phyloP scores from a whole-genome alignment of 1,140 invertebrate genomes.

The Whitmania pigra region DNA sequence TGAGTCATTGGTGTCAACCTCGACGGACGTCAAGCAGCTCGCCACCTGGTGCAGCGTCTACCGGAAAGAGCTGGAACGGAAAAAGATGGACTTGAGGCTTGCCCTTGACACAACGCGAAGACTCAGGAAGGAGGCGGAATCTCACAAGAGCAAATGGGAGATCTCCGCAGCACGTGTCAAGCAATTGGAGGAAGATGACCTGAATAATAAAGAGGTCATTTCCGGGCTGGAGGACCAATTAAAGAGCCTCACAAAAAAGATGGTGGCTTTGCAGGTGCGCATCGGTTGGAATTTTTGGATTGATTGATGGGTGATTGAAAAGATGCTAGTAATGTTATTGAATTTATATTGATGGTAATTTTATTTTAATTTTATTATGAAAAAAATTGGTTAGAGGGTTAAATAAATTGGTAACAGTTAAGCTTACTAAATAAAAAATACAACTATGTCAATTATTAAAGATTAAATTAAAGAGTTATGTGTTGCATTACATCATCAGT shows the following conservation, averaged over 20 bases:
- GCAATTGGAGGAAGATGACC: conserved; percentile 8
- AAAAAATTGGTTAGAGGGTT: too few relatives aligned
- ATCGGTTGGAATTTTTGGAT: too few relatives aligned
- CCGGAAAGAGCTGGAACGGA: conserved; percentile 16
- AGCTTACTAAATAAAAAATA: too few relatives aligned
- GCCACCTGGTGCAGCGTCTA: conserved; percentile 19
- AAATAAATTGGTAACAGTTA: too few relatives aligned
- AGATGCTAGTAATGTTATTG: too few relatives aligned
- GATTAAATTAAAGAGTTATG: too few relatives aligned
- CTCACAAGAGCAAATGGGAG: background rate
- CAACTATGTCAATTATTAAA: too few relatives aligned
- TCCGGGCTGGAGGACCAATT: background rate
- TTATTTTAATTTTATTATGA: too few relatives aligned
- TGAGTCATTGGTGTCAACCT: background rate
- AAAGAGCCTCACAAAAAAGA: conserved; percentile 5
- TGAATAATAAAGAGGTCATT: background rate
- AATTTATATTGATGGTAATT: too few relatives aligned
- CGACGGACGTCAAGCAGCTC: conserved; percentile 15
- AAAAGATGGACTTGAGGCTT: conserved; percentile 10
- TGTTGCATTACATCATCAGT: too few relatives aligned
- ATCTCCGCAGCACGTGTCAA: too few relatives aligned
- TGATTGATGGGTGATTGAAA: too few relatives aligned
- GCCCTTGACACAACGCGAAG: background rate
- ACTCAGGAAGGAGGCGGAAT: conserved; percentile 12
- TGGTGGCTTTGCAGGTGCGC: background rate